Evolutionary conservation across 2,797 vertebrate species (phyloP).

Genomic region (Rhinophrynus dorsalis): DNA sequence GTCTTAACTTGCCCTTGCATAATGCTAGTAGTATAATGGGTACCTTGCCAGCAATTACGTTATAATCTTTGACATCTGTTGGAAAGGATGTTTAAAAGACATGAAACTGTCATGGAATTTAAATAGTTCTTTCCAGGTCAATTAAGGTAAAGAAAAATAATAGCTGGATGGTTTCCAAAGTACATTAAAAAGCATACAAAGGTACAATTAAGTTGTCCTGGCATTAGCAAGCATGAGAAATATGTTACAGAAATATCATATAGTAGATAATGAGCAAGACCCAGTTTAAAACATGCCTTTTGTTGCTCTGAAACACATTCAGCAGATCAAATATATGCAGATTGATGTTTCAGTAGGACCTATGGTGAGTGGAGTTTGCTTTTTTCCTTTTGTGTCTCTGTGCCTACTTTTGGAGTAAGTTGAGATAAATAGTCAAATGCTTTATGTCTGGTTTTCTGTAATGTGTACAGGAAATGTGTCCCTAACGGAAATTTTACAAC

Average conservation of each 20-base stretch:
- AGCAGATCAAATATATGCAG: constrained; percentile 17
- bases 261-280: constrained; percentile 4
- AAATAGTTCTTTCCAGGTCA: constrained; percentile 13
- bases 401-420: not conserved
- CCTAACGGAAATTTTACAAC: constrained; percentile 16
- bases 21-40: not conserved
- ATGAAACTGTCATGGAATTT: constrained; percentile 10
- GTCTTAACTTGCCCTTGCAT: not conserved
- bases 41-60: not conserved
- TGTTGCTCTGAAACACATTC: constrained; percentile 18
- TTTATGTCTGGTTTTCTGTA: constrained; percentile 15
- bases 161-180: constrained; percentile 12
- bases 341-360: constrained; percentile 6
- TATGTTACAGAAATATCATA: not conserved
- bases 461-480: constrained; percentile 17
- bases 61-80: constrained; percentile 22
- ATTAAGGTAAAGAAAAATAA: constrained; percentile 38
- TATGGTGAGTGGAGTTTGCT: constrained; percentile 15
- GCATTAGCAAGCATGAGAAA: constrained; percentile 5
- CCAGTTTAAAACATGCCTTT: constrained; percentile 21
- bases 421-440: constrained; percentile 4
- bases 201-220: constrained; percentile 14
- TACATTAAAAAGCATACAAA: constrained; percentile 10
- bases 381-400: not conserved
- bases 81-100: constrained; percentile 13